These are phyloP conservation scores for Pantherophis guttatus DNA, from an alignment of 2,113 vertebrate species.

Conservation along the genomic window DNA sequence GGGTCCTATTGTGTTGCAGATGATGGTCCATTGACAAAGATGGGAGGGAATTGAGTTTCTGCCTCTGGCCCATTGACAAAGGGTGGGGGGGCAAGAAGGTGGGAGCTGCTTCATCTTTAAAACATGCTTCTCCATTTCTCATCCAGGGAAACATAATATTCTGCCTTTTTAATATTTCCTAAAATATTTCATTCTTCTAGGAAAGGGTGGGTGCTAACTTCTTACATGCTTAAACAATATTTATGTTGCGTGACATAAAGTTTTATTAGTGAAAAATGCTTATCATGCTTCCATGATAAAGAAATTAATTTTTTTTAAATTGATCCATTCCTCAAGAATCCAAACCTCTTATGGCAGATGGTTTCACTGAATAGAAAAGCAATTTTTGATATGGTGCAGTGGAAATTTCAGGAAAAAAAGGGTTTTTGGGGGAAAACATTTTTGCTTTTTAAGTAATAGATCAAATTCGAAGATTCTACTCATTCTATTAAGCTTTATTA, in stretches of 20 bases:
- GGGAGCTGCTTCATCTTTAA: too few relatives aligned
- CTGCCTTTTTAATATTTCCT: too few relatives aligned
- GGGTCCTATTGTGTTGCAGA: too few relatives aligned
- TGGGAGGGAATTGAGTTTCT: too few relatives aligned
- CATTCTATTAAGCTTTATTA: not conserved
- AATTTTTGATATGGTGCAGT: not conserved
- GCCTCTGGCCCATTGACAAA: too few relatives aligned
- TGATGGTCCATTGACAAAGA: too few relatives aligned
- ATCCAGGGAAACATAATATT: too few relatives aligned
- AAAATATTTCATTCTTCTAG: too few relatives aligned
- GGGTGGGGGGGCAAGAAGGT: too few relatives aligned
- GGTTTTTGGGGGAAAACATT: not conserved
- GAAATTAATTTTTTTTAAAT: not conserved
- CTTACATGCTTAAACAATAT: not conserved
- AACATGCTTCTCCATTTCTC: too few relatives aligned
- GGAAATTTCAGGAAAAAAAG: not conserved
- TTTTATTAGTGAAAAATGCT: not conserved
- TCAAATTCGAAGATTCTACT: not conserved
- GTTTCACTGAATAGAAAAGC: not conserved
- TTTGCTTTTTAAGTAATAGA: not conserved
- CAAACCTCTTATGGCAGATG: not conserved
- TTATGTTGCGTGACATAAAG: not conserved
- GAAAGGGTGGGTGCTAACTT: too few relatives aligned
- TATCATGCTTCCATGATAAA: not conserved
- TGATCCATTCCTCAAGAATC: not conserved